phyloP scores from a whole-genome alignment of 2,797 vertebrate genomes.

The Manis javanica region DNA sequence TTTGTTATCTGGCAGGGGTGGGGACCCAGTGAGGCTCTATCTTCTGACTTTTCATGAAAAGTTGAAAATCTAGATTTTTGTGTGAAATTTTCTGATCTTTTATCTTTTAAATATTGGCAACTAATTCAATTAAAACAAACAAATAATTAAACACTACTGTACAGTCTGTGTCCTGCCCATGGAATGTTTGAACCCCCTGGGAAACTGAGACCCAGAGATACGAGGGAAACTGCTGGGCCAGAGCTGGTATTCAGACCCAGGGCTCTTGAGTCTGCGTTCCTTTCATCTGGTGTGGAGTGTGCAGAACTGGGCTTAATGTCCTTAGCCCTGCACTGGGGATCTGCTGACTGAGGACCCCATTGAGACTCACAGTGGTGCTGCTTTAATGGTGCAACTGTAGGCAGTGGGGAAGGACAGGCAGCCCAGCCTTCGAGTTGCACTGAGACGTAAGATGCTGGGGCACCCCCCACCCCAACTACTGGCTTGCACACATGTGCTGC shows the following conservation, averaged over 20 bases:
- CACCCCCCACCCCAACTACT: background rate
- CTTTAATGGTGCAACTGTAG: background rate
- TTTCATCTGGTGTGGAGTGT: too few relatives aligned
- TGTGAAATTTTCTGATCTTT: background rate
- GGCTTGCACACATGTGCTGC: background rate
- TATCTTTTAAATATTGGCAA: background rate
- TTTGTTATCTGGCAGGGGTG: background rate
- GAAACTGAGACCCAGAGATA: background rate
- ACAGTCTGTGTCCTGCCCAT: background rate
- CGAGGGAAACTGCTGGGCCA: background rate
- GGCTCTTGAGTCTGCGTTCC: background rate
- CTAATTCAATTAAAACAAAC: constrained; percentile 1
- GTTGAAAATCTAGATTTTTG: background rate
- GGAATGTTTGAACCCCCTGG: background rate
- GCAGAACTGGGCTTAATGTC: background rate
- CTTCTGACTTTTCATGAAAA: background rate
- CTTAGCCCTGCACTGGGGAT: too few relatives aligned
- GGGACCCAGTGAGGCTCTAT: background rate
- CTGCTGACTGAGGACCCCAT: background rate
- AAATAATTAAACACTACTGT: background rate
- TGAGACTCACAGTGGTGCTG: background rate
- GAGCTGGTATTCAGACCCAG: background rate
- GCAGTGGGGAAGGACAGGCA: background rate
- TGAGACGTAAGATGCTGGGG: background rate
- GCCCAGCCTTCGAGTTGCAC: background rate